Conservation (phyloP, 2,113 vertebrate genomes). For the Suncus etruscus region DNA sequence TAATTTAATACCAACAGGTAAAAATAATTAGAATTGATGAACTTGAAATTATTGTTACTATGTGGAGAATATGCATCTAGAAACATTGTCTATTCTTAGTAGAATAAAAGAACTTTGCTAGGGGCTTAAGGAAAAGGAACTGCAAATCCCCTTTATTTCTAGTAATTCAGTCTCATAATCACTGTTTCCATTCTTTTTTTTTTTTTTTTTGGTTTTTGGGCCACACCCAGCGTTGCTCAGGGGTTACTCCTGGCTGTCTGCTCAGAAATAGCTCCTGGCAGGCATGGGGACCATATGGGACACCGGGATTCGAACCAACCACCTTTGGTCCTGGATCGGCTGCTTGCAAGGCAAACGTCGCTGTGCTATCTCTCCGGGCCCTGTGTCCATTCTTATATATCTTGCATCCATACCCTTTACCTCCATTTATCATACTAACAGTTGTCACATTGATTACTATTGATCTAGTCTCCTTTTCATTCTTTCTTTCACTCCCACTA, state of each 20-base stretch:
- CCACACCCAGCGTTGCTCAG: too few species aligned
- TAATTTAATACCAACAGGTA: too few species aligned
- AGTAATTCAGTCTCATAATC: slow-evolving; percentile 36
- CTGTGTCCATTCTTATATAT: too few species aligned
- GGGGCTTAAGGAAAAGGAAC: slow-evolving; percentile 48
- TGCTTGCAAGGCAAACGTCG: too few species aligned
- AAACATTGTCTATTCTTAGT: background rate
- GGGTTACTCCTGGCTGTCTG: too few species aligned
- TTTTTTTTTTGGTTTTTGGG: too few species aligned
- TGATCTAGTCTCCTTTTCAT: background rate
- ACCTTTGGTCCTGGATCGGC: too few species aligned
- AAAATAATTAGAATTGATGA: background rate
- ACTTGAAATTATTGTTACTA: slow-evolving; percentile 27
- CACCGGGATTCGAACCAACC: too few species aligned
- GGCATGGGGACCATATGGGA: too few species aligned
- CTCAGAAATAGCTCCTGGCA: too few species aligned
- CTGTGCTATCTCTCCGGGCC: too few species aligned
- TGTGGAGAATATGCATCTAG: background rate
- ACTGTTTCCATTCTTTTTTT: too few species aligned
- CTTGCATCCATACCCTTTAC: background rate
- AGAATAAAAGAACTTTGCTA: slow-evolving; percentile 26
- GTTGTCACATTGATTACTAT: slow-evolving; percentile 58
- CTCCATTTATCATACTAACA: background rate
- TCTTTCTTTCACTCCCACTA: background rate
- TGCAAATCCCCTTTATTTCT: slow-evolving; percentile 24